Percentiles rank a stretch among this genome's conserved stretches.
Evolutionary conservation across 2,797 vertebrate species (phyloP).

Genomic region (Coracias cyanogaster): DNA sequence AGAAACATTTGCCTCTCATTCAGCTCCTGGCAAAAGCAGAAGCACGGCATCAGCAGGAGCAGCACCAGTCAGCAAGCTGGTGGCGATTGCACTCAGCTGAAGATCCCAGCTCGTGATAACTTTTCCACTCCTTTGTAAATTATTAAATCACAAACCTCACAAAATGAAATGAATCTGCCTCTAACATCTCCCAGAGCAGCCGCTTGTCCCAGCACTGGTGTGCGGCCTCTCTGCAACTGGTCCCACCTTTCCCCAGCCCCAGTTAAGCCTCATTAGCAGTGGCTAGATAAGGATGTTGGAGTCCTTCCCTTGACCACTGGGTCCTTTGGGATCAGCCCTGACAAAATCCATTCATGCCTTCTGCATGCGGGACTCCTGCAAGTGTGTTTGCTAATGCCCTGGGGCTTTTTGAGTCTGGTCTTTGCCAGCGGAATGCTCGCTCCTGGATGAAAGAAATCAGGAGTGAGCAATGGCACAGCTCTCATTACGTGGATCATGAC

Average conservation of each 20-base stretch:
- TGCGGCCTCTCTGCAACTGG: not conserved
- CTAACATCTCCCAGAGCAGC: not conserved
- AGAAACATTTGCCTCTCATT: conserved; percentile 2
- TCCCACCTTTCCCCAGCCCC: not conserved
- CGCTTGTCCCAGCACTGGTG: not conserved
- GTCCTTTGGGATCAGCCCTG: not conserved
- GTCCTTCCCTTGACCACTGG: not conserved
- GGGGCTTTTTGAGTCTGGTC: not conserved
- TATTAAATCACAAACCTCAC: not conserved
- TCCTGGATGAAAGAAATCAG: not conserved
- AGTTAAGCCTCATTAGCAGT: not conserved
- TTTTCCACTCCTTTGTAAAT: not conserved
- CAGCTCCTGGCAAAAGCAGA: not conserved
- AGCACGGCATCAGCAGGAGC: not conserved
- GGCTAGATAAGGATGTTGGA: not conserved
- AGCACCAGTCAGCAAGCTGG: not conserved
- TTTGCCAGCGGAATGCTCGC: not conserved
- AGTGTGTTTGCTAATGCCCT: not conserved
- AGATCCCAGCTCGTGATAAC: not conserved
- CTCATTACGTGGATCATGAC: not conserved
- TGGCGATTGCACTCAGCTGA: not conserved
- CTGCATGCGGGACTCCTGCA: not conserved
- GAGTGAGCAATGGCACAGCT: not conserved
- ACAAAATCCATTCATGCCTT: not conserved
- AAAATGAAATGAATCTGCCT: accelerated